These are phyloP conservation scores for Tetragnatha versicolor DNA, from an alignment of 1,140 invertebrate species.

Conservation along the genomic window DNA sequence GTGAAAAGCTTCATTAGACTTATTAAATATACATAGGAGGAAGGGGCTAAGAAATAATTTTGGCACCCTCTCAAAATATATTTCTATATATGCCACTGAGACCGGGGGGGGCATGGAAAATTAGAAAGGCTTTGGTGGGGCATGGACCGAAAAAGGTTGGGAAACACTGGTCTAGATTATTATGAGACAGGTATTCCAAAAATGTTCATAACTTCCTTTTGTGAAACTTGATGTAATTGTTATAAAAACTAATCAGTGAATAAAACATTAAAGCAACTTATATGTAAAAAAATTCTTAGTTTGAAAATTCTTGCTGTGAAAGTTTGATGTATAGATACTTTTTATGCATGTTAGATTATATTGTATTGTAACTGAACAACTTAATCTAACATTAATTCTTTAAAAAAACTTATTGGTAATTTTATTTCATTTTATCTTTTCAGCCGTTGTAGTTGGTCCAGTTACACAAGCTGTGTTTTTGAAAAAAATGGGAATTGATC, in stretches of 20 bases:
- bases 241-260: background rate
- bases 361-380: slow-evolving; percentile 59
- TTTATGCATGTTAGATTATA: background rate
- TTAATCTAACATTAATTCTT: slow-evolving; percentile 68
- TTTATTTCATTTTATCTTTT: slow-evolving; percentile 49
- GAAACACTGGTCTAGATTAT: too few species aligned
- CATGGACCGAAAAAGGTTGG: too few species aligned
- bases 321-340: background rate
- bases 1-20: too few species aligned
- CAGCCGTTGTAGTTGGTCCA: slow-evolving; percentile 72
- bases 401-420: background rate
- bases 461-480: slow-evolving; percentile 83
- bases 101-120: too few species aligned
- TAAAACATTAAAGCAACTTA: background rate
- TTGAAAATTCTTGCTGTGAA: background rate
- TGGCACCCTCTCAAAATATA: too few species aligned
- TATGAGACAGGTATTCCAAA: background rate
- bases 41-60: too few species aligned
- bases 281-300: background rate
- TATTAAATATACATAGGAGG: too few species aligned
- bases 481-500: slow-evolving; percentile 78
- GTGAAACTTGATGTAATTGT: background rate
- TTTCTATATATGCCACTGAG: too few species aligned
- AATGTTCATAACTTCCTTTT: background rate
- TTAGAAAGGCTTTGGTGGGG: too few species aligned